Base-by-base conservation (phyloP, 1,140 invertebrate species). In the Rhysida immarginata region DNA sequence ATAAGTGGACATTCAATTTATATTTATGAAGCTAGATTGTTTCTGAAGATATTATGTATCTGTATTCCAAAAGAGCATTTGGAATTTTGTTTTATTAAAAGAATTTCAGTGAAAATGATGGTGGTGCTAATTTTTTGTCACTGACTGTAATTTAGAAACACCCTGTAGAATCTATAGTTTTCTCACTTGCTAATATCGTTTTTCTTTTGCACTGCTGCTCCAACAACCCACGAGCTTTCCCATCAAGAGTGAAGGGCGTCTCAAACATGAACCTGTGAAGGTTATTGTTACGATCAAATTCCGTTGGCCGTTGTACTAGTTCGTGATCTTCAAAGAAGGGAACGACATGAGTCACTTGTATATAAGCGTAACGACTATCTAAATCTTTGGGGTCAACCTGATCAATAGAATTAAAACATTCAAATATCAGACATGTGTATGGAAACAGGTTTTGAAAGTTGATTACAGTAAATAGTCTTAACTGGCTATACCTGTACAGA, bases 181-280 rank as follows among this genome's bases (percentile, higher is more conserved):
- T 67, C 67, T 66, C 69, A 87, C 85, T 84, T 57, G 81, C 86
- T 1, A 93, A 75, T 62, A 92, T 84, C 0, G 87, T 91, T 62
- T 88, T 77, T 54, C 87, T 71, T 67, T 93, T 87, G 77, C 84
- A 84, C 69, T 94, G 90, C 59, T 94, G 85, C 64, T 88, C 81
- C 0, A 89, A 84, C 60, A 77, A 81, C 1, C 86, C 88, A 27
- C 82, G 76, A 63, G 69, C 68, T 55, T 69, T 69, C 1, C 87
- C 87, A 55, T 85, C 82, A 64, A 83, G 79, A 1, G 89, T 93
- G 67, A 94, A 95, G 1, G 90, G 90, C 14, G 87, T 93, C 70
- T 95, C 89, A 69, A 85, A 94, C 80, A 93, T 87, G 65, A 95
- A 95, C 46, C 78, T 78, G 50, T 76, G 77, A 20, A 94, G 79